Percentiles rank a stretch among this genome's conserved stretches.
phyloP scores from a whole-genome alignment of 1,140 invertebrate genomes.

The Papilio dardanus region DNA sequence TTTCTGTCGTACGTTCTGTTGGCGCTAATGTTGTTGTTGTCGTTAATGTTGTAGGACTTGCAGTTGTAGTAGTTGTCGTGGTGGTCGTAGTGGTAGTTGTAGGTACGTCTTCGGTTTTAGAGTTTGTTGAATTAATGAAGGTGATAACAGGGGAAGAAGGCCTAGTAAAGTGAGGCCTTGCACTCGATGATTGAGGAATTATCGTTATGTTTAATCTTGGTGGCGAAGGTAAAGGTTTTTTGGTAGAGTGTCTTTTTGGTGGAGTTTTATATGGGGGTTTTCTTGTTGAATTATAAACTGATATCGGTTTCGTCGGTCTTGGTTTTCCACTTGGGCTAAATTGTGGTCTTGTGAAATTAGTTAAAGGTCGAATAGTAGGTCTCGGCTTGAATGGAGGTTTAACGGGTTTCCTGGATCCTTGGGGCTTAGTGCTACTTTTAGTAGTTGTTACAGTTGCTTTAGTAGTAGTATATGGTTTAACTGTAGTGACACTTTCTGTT shows the following conservation, averaged over 20 bases:
- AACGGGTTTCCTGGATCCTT: conserved; percentile 52
- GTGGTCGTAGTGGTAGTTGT: conserved; percentile 49
- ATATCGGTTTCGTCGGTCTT: conserved; percentile 70
- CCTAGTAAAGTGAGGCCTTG: conserved; percentile 68
- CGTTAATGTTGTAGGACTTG: conserved; percentile 47
- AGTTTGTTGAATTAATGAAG: conserved; percentile 74
- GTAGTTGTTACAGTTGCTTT: conserved; percentile 41
- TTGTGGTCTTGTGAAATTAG: conserved; percentile 62
- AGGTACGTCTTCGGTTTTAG: conserved; percentile 53
- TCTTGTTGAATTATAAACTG: conserved; percentile 60
- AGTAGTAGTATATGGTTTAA: conserved; percentile 44
- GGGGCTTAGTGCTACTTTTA: conserved; percentile 57
- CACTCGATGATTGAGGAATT: conserved; percentile 78
- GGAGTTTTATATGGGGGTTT: conserved; percentile 67
- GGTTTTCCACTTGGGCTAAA: conserved; percentile 60
- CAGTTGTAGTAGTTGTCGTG: conserved; percentile 45
- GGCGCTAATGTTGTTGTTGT: conserved; percentile 49
- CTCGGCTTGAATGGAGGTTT: conserved; percentile 68
- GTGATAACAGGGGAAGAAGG: conserved; percentile 71
- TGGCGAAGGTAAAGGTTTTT: conserved; percentile 73
- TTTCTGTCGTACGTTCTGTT: conserved; percentile 50
- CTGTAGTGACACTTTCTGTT: conserved; percentile 42
- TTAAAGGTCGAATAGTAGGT: conserved; percentile 61
- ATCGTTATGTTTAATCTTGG: conserved; percentile 82
- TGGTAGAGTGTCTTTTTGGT: conserved; percentile 70